phyloP scores from a whole-genome alignment of 2,888 invertebrate species.

The Disparrhopalites patrizii region DNA sequence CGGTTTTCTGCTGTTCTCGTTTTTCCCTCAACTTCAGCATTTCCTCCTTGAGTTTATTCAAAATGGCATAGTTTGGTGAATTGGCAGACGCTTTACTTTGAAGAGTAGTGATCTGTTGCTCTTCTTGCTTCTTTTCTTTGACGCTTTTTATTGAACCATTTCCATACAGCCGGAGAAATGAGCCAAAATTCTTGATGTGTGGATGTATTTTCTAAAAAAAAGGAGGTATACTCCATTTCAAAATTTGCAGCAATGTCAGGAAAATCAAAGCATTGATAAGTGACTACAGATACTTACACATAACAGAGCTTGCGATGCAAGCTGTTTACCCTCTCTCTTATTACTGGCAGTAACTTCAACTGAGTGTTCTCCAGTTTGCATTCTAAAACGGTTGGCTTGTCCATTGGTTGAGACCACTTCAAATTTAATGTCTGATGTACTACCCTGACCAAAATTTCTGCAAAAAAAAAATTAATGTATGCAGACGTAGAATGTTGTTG shows the following conservation, averaged over 20 bases:
- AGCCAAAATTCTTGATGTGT: constrained; percentile 91
- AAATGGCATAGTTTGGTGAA: constrained; percentile 85
- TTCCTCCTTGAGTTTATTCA: constrained; percentile 76
- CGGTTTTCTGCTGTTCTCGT: neutral
- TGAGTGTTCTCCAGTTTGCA: constrained; percentile 86
- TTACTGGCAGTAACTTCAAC: constrained; percentile 71
- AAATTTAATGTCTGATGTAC: constrained; percentile 74
- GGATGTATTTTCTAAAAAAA: constrained; percentile 76
- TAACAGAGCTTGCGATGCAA: constrained; percentile 77
- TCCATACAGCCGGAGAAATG: constrained; percentile 85
- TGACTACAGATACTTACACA: constrained; percentile 32
- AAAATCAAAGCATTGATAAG: too few relatives aligned
- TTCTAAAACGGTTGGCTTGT: constrained; percentile 88
- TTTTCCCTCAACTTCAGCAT: constrained; percentile 64
- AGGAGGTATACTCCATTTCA: neutral
- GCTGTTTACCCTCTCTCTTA: constrained; percentile 93
- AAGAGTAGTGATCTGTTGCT: constrained; percentile 86
- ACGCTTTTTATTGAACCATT: constrained; percentile 84
- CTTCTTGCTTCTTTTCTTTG: constrained; percentile 86
- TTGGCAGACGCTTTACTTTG: constrained; percentile 83
- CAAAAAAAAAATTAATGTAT: constrained; percentile 25
- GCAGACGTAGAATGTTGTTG: neutral
- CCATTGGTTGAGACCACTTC: constrained; percentile 81
- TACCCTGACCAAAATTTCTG: constrained; percentile 85
- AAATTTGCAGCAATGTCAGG: neutral